Evolutionary conservation across 2,113 vertebrate genomes (phyloP).

Genomic region (Petrocephalus microphthalmus): DNA sequence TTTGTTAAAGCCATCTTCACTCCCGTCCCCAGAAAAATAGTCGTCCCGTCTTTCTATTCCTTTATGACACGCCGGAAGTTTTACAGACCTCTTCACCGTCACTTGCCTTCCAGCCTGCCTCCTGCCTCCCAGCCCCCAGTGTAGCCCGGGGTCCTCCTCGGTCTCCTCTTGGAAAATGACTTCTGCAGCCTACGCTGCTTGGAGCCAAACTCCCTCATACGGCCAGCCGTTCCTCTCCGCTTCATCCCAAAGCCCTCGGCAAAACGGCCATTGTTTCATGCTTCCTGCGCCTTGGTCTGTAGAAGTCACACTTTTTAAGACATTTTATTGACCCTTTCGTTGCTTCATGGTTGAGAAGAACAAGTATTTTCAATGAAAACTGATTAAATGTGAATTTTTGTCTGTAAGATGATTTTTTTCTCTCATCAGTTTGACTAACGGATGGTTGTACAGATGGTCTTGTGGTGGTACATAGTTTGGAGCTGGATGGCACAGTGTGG

Average conservation of each 20-base stretch:
- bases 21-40: neutral
- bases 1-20: neutral
- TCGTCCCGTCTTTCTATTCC: neutral
- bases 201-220: neutral
- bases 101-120: neutral
- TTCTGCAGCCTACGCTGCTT: neutral
- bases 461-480: neutral
- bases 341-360: neutral
- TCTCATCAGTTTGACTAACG: neutral
- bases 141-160: neutral
- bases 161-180: neutral
- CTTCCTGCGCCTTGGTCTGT: neutral
- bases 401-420: neutral
- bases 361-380: neutral
- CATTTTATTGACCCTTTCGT: neutral
- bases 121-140: neutral
- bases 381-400: neutral
- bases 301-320: neutral
- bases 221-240: neutral
- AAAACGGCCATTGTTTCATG: neutral
- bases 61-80: neutral
- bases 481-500: neutral
- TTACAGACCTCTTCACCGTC: neutral
- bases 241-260: neutral
- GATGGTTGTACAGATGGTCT: neutral